Evolutionary conservation across 2,888 invertebrate species (phyloP), one percentile per base, ranked within the genome.

Genomic region (Dryomyza anilis): DNA sequence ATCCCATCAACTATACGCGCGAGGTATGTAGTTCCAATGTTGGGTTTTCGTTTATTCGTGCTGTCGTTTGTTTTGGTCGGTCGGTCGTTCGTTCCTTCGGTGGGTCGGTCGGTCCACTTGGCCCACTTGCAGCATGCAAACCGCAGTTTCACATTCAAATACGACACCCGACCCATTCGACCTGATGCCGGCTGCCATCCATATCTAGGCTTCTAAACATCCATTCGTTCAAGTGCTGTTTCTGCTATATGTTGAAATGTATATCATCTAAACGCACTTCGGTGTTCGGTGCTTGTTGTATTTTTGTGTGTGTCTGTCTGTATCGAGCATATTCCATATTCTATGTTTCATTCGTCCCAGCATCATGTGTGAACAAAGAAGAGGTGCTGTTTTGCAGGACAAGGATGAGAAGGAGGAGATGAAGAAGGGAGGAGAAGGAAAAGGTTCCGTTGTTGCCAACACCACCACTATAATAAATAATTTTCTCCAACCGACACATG

Each of bases 401-500:
- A n/a, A n/a, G n/a, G n/a, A n/a, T n/a, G n/a, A n/a, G n/a, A n/a
- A n/a, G n/a, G n/a, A n/a, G n/a, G n/a, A n/a, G 16, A 12, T 46
- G 25, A 7, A 6, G 50, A 12, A 27, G 14, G 27, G 14, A 27
- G 25, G 14, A 14, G 50, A 25, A 7, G 50, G 25, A 12, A 6
- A 1, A 7, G 19, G 19, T 39, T 39, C 39, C 7, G 43, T 16
- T 52, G 50, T 3, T 43, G 19, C 43, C 2, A 43, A 43, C n/a
- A n/a, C 5, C 43, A 43, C n/a, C 43, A 16, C 16, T 43, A 10
- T 21, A 14, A 33, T 56, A 39, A 48, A 30, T 60, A 60, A 59
- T 48, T 60, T 60, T 48, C 59, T 50, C 59, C 33, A 60, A 60
- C 59, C 33, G 59, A 60, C 48, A 60, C 59, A 60, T 60, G 59